Evolutionary conservation across 2,113 vertebrate species (phyloP), one percentile per base, ranked within the genome.

Genomic region (Eurypyga helias): DNA sequence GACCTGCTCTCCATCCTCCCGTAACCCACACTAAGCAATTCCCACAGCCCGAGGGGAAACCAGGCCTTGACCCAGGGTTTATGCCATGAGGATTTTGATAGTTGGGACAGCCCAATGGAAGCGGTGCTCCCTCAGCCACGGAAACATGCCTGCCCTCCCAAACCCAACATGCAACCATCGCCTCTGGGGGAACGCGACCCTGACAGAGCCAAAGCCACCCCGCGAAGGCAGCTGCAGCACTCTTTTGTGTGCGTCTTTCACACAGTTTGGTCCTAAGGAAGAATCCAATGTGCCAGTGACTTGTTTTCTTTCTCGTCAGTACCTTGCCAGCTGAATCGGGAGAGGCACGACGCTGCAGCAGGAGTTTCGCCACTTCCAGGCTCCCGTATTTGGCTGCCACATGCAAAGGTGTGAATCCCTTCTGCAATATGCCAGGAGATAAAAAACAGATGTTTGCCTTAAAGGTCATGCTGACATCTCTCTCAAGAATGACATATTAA

Each of bases 341-440:
- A 7, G 98, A 98, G 28, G 99, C 99, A 0, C 97, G 98, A 4
- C 99, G 99, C 97, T 99, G 99, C 91, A 99, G 97, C 66, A 99
- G 98, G 13, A 99, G 99, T 91, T 99, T 99, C 49, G 99, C 99
- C 71, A 99, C 99, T 89, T 99, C 99, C 83, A 99, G 97, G 97
- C 99, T 99, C 93, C 99, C 99, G 0, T 99, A 99, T 90, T 99
- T 99, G 65, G 99, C 98, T 0, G 99, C 99, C 84, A 99, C 99
- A 6, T 99, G 99, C 79, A 99, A 92, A 1, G 99, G 99, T 20
- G 99, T 99, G 76, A 99, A 99, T 71, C 99, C 99, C 97, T 99
- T 99, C 99, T 99, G 98, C 66, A 92, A 87, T 89, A 90, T 34
- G 7, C 20, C 93, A 92, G 18, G 52, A 65, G 49, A 94, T 4